Evolutionary conservation across 1,140 invertebrate species (phyloP).

Genomic region (Tetramorium simillimum): DNA sequence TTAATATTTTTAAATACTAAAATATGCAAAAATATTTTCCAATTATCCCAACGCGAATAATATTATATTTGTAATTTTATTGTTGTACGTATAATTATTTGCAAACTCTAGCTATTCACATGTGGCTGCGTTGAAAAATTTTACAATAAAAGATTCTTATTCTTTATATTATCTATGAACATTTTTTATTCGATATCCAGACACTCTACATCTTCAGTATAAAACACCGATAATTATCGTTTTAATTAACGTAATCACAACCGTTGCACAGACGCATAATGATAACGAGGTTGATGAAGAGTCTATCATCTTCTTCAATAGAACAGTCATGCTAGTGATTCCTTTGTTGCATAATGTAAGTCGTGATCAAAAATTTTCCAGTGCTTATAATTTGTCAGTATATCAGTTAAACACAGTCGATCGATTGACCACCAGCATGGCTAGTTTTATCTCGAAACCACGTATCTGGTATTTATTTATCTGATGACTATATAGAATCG

Average conservation of each 20-base stretch:
- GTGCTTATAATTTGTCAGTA: not conserved
- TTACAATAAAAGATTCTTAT: not conserved
- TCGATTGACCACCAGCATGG: slow-evolving; percentile 10
- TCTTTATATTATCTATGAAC: not conserved
- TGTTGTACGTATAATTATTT: not conserved
- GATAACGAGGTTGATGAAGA: slow-evolving; percentile 37
- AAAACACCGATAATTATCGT: slow-evolving; percentile 46
- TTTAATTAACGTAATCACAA: slow-evolving; percentile 59
- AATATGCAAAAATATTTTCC: not conserved
- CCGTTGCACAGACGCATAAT: not conserved
- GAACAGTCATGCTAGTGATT: slow-evolving; percentile 26
- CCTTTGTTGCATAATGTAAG: slow-evolving; percentile 5
- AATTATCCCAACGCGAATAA: too few relatives aligned
- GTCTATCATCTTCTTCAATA: not conserved
- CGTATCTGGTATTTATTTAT: slow-evolving; percentile 33
- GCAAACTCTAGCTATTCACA: not conserved
- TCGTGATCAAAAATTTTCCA: slow-evolving; percentile 19
- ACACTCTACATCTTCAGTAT: slow-evolving; percentile 39
- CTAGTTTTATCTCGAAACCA: slow-evolving; percentile 54
- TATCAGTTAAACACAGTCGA: slow-evolving; percentile 33
- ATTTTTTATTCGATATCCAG: slow-evolving; percentile 9
- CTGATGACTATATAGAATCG: not conserved
- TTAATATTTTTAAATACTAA: not conserved
- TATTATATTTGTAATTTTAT: not conserved
- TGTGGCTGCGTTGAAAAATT: not conserved